These are phyloP conservation scores for Microtus richardsoni DNA, from an alignment of 2,113 vertebrate species.

Conservation along the genomic window DNA sequence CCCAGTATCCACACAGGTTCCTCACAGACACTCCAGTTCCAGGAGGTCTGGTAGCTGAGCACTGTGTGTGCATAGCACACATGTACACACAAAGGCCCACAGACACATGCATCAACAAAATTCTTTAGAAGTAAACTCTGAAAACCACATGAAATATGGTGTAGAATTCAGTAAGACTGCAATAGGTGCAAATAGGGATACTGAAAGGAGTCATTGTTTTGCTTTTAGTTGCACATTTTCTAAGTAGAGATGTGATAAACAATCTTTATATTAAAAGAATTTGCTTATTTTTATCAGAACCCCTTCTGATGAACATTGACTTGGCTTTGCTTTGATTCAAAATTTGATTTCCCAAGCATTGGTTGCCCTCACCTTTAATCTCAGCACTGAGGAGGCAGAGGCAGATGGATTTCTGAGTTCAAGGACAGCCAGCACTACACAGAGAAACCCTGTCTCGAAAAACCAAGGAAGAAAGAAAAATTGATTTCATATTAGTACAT, in stretches of 20 bases:
- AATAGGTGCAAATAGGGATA: too few relatives aligned
- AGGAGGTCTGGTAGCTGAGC: neutral
- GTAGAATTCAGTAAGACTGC: neutral
- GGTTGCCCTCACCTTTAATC: neutral
- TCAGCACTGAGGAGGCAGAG: neutral
- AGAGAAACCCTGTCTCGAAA: neutral
- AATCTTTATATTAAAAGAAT: neutral
- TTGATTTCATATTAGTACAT: conserved; percentile 1
- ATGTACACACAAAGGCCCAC: neutral
- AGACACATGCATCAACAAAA: neutral
- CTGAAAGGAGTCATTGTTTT: neutral
- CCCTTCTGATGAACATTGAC: conserved; percentile 5
- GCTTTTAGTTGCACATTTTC: neutral
- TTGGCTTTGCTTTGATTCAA: conserved; percentile 36
- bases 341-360: conserved; percentile 21
- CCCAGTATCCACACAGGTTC: neutral
- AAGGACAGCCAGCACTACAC: neutral
- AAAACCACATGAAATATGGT: conserved; percentile 8
- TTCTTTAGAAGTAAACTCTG: neutral
- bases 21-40: neutral
- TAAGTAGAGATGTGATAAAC: conserved; percentile 1
- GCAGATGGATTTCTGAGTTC: neutral
- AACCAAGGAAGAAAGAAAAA: neutral
- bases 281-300: conserved; percentile 35
- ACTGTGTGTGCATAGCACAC: neutral